These are phyloP conservation scores for Lagodon rhomboides DNA, from an alignment of 2,797 vertebrate species.

Conservation along the genomic window DNA sequence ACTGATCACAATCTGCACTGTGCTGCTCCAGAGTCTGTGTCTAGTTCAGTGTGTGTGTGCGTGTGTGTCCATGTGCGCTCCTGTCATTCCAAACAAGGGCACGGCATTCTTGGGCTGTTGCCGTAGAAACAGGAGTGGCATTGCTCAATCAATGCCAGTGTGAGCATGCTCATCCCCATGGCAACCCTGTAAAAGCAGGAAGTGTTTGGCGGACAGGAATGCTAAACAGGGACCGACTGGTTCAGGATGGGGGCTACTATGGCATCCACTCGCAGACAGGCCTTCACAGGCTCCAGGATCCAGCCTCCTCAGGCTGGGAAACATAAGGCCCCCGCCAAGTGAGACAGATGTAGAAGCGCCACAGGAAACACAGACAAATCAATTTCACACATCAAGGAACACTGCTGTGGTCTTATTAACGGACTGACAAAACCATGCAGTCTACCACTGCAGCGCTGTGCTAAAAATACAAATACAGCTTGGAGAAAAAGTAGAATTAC, in stretches of 20 bases:
- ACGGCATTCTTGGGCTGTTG: conserved; percentile 51
- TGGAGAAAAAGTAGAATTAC: neutral
- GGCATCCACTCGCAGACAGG: conserved; percentile 47
- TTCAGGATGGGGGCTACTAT: conserved; percentile 34
- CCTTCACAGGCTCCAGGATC: conserved; percentile 41
- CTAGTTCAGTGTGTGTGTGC: neutral
- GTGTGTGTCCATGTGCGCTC: conserved; percentile 13
- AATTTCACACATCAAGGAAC: conserved; percentile 27
- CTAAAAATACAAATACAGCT: conserved; percentile 10
- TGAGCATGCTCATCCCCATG: conserved; percentile 60
- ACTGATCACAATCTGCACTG: conserved; percentile 25
- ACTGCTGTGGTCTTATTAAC: conserved; percentile 23
- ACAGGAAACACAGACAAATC: neutral
- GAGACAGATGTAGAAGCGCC: conserved; percentile 14
- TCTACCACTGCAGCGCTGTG: neutral
- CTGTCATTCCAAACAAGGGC: conserved; percentile 62
- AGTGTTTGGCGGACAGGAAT: conserved; percentile 68
- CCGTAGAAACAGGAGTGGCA: conserved; percentile 59
- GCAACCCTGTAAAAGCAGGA: conserved; percentile 69
- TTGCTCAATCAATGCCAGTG: conserved; percentile 57
- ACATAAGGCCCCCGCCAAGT: conserved; percentile 7
- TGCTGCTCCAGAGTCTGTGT: neutral
- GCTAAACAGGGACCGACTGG: conserved; percentile 49
- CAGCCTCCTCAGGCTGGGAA: conserved; percentile 23
- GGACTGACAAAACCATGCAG: conserved; percentile 19